Conservation (phyloP, 1,140 invertebrate species). For the Eriosoma lanigerum region DNA sequence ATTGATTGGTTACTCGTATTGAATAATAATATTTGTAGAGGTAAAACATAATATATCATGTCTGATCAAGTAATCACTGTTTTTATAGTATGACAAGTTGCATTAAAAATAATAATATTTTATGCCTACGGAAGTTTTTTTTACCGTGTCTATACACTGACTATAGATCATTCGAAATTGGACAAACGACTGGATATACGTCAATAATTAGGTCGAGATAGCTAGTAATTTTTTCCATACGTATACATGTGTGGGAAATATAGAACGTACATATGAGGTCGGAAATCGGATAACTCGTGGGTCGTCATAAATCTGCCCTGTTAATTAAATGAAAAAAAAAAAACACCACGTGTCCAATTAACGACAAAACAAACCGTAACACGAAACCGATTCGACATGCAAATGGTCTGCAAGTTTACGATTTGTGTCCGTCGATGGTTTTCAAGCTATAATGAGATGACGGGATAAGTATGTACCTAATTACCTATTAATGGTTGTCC, state of each 20-base stretch:
- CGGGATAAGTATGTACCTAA: background rate
- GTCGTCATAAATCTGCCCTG: conserved; percentile 51
- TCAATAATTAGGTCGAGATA: conserved; percentile 37
- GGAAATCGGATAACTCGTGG: conserved; percentile 46
- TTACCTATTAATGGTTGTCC: too few species aligned
- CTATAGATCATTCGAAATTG: background rate
- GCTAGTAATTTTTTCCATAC: background rate
- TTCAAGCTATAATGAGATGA: background rate
- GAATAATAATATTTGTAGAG: too few species aligned
- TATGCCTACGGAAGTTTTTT: background rate
- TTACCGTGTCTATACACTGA: background rate
- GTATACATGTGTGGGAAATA: conserved; percentile 28
- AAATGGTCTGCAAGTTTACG: conserved; percentile 9
- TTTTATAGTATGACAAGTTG: background rate
- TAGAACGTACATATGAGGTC: conserved; percentile 7
- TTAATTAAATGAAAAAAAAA: conserved; percentile 41
- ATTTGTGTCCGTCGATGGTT: background rate
- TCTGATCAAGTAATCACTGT: background rate
- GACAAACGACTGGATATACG: background rate
- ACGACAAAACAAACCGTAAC: conserved; percentile 48
- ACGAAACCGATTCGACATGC: conserved; percentile 45
- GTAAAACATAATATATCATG: too few species aligned
- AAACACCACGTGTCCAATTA: conserved; percentile 49
- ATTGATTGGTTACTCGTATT: too few species aligned
- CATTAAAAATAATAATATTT: background rate